phyloP scores from a whole-genome alignment of 2,113 vertebrate genomes.

The Setophaga petechia region DNA sequence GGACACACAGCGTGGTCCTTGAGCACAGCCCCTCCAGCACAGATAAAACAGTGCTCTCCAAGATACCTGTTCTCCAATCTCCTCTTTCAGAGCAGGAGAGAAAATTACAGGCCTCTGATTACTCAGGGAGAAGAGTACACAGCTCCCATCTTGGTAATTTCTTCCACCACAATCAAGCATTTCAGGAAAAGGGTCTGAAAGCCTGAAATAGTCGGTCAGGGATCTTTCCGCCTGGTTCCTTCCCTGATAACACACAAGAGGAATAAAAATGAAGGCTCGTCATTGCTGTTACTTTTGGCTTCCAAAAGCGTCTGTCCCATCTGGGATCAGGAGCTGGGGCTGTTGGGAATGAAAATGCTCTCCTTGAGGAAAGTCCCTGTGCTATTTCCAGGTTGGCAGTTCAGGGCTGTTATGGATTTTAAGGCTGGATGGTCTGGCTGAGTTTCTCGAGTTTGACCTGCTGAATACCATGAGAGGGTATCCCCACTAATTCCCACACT shows the following conservation, averaged over 20 bases:
- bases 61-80: background rate
- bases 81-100: background rate
- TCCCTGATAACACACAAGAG: background rate
- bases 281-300: background rate
- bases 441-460: background rate
- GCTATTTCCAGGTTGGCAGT: background rate
- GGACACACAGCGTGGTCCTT: background rate
- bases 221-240: background rate
- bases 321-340: background rate
- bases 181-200: conserved; percentile 53
- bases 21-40: background rate
- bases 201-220: background rate
- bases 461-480: fast-evolving
- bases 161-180: conserved; percentile 47
- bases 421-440: background rate
- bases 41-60: background rate
- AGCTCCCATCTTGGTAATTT: conserved; percentile 41
- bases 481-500: background rate
- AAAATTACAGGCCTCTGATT: conserved; percentile 58
- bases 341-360: background rate
- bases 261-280: background rate
- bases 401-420: background rate
- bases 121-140: background rate
- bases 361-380: background rate
- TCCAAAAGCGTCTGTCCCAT: background rate